Evolutionary conservation across 2,888 invertebrate species (phyloP), one percentile per base, ranked within the genome.

Genomic region (Colletes collaris): DNA sequence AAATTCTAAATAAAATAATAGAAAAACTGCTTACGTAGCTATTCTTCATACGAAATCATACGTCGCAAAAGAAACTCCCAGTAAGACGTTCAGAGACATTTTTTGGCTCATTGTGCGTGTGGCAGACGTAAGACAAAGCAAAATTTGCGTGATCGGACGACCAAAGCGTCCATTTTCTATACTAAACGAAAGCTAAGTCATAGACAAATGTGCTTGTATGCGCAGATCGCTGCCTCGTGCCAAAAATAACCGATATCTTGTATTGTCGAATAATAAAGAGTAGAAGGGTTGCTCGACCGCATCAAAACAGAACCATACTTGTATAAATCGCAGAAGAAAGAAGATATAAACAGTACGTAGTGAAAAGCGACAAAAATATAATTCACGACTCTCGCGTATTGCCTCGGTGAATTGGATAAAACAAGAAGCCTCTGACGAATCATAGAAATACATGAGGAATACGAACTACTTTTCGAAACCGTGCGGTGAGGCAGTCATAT

Each of bases 391-490:
- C 49, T 37, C 71, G 40, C 68, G 78, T 46, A n/a, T 13, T 16
- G 11, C 11, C 35, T 27, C 56, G 35, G 52, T 7, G 44, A 58
- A 44, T 13, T 11, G 46, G 58, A 60, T 13, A 13, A 55, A 13
- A 8, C 44, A 53, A 19, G 56, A 63, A 46, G 52, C 63, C 19
- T 44, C 52, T 50, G 66, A 72, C 40, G 37, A 69, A 44, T 60
- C n/a, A 56, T 58, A 35, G 46, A 52, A 71, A 59, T 52, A 49
- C 55, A 72, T 62, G 49, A 59, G 59, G 66, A 27, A 60, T 71
- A 82, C 69, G 56, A 83, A 59, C 83, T 85, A 85, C 74, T 59
- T 70, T 65, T 80, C 68, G 77, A 82, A 74, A 79, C 74, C 84
- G 85, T 85, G 86, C 86, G 72, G 76, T 76, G 76, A 80, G 73